Evolutionary conservation across 1,140 invertebrate species (phyloP), one percentile per base, ranked within the genome.

Genomic region (Drosophila ohnishii): DNA sequence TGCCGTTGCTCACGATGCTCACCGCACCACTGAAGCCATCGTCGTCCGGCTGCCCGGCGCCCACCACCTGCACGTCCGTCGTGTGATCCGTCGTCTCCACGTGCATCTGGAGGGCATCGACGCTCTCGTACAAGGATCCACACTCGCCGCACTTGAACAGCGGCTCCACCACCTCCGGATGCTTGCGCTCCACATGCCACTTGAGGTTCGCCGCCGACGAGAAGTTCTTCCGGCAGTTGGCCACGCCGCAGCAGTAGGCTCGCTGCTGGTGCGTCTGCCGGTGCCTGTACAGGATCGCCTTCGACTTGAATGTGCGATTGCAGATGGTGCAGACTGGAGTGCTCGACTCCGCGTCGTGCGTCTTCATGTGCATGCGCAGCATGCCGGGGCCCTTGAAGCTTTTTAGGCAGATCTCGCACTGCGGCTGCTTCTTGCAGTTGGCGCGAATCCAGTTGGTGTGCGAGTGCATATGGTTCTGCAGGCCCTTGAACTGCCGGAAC

Each of bases 341-440:
- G 62, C 92, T 93, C 0, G 93, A 92, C 0, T 93, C 93, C 0
- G 93, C 90, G 67, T 94, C 93, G 90, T 94, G 93, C 1, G 93
- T 94, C 7, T 93, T 92, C 93, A 94, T 94, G 78, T 94, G 94
- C 93, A 94, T 93, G 70, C 93, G 93, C 28, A 94, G 74, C 93
- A 94, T 94, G 8, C 93, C 94, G 5, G 93, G 94, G 22, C 94
- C 94, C 92, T 94, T 92, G 59, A 92, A 91, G 90, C 93, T 93
- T 80, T 93, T 92, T 9, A 93, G 89, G 35, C 94, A 94, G 44
- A 94, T 93, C 22, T 92, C 91, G 78, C 94, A 94, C 85, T 93
- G 93, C 2, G 93, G 94, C 25, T 93, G 93, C 76, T 94, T 94
- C 86, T 94, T 94, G 79, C 94, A 94, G 60, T 94, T 94, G 2